Base-by-base conservation (phyloP, 2,888 invertebrate species). In the Lymantria dispar region DNA sequence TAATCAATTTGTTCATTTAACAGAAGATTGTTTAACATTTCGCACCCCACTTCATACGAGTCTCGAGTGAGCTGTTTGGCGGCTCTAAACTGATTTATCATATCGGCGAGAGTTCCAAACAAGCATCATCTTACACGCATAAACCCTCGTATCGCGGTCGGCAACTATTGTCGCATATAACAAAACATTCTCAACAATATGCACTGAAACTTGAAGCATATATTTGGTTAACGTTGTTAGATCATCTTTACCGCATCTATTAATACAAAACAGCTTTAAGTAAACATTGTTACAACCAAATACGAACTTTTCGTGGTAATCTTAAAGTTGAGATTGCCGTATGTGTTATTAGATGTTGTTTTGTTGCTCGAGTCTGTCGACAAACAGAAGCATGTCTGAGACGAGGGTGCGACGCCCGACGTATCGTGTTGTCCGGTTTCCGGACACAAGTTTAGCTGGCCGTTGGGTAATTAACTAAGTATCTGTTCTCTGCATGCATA, bases 71-170 rank as follows among this genome's bases (percentile, higher is more conserved):
- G 88, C 82, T 80, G 83, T 87, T 87, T 75, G 77, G 78, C 68
- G 72, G 75, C 76, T 82, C 76, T 82, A 85, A 87, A 87, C 88
- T 90, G 90, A 91, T 91, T 90, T 90, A 90, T 90, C 90, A 90
- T 89, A 90, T 88, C 88, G 82, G 76, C 77, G 56, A 64, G 74
- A 82, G 82, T 86, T 86, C 77, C 72, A 85, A 91, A 91, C 90
- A 89, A 90, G 87, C 90, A 81, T 90, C 90, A 89, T 90, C 89
- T 89, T 88, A 89, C 89, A 89, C 84, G 82, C 87, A 87, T 89
- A 89, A 89, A 88, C 87, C 87, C 80, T 74, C 78, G 72, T 85
- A 87, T 85, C 85, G 74, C 76, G 72, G 70, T 64, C 76, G 78
- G 63, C 77, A 74, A 74, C 70, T 69, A 71, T 74, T 73, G 74